phyloP scores from a whole-genome alignment of 2,113 vertebrate genomes.

The Elaphurus davidianus region DNA sequence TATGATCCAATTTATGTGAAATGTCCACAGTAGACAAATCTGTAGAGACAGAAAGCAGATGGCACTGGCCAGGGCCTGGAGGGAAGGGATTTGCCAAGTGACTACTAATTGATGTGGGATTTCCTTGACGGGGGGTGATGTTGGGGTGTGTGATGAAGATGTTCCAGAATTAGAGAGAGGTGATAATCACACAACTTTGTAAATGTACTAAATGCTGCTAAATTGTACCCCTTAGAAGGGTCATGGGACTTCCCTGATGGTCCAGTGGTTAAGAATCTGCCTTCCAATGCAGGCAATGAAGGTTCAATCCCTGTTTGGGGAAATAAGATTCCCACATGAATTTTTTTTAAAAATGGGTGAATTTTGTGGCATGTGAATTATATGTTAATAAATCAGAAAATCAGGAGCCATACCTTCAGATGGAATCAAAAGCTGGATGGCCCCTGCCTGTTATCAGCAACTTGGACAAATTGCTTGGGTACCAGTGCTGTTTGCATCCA shows the following conservation, averaged over 20 bases:
- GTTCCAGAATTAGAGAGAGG: too few species aligned
- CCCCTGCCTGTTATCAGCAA: too few species aligned
- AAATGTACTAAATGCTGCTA: not conserved
- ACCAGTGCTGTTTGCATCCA: accelerated
- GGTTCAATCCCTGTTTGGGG: not conserved
- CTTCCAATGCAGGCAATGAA: not conserved
- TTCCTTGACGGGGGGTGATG: not conserved
- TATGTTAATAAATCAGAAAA: not conserved
- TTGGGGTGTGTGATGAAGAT: not conserved
- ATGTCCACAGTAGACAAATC: not conserved
- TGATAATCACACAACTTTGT: accelerated
- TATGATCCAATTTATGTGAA: not conserved
- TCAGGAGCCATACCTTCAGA: not conserved
- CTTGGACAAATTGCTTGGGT: not conserved
- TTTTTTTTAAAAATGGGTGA: not conserved
- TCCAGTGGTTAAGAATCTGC: not conserved
- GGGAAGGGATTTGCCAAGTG: not conserved
- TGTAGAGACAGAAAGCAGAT: not conserved
- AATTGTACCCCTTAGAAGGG: not conserved
- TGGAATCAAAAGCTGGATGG: not conserved
- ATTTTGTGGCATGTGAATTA: not conserved
- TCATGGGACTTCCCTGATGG: not conserved
- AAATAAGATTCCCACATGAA: not conserved
- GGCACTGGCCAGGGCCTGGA: not conserved
- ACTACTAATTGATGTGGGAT: not conserved